Evolutionary conservation across 64 coral and sea anemone genomes (phyloP).

Genomic region (Montipora sp.): DNA sequence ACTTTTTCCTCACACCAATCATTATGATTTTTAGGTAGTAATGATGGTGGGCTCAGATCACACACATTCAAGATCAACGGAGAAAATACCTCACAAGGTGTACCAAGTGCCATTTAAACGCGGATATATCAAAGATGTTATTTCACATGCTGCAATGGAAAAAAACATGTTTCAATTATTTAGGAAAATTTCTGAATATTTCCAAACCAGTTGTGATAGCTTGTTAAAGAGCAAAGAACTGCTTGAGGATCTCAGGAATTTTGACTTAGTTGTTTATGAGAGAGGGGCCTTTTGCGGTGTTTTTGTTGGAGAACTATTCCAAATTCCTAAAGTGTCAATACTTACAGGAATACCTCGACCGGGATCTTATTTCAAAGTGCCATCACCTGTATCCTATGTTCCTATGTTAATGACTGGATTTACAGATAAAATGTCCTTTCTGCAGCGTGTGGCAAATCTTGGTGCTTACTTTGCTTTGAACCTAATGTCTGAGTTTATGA

Average conservation of each 20-base stretch:
- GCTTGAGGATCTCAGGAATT: slow-evolving; percentile 26
- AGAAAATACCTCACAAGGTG: background rate
- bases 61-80: background rate
- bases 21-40: background rate
- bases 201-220: background rate
- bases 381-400: slow-evolving; percentile 49
- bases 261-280: slow-evolving; percentile 69
- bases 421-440: slow-evolving; percentile 67
- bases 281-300: background rate
- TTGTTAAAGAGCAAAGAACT: slow-evolving; percentile 30
- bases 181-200: background rate
- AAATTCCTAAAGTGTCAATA: slow-evolving; percentile 38
- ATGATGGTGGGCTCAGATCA: background rate
- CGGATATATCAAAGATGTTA: background rate
- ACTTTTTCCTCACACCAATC: background rate
- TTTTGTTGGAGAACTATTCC: slow-evolving; percentile 16
- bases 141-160: background rate
- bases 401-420: background rate
- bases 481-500: background rate
- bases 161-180: background rate
- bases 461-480: background rate
- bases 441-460: slow-evolving; percentile 63
- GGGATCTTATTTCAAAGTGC: background rate
- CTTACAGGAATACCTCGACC: background rate
- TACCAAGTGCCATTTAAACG: background rate